phyloP scores from a whole-genome alignment of 2,797 vertebrate species.

The Leucoraja ocellata region DNA sequence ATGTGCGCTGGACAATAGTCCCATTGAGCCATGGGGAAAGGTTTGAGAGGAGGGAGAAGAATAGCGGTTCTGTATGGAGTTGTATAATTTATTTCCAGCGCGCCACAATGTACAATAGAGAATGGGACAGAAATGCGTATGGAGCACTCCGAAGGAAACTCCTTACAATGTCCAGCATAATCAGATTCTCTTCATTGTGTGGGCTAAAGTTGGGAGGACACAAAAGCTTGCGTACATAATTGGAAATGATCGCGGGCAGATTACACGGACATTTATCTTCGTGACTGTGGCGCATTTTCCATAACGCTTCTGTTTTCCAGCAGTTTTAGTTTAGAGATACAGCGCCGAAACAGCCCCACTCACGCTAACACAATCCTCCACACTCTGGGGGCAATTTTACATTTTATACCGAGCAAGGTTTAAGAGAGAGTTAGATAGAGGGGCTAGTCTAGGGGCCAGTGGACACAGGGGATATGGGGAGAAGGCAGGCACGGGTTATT shows the following conservation, averaged over 20 bases:
- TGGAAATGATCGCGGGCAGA: too few species aligned
- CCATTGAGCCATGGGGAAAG: constrained; percentile 44
- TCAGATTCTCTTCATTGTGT: constrained; percentile 3
- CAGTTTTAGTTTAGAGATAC: too few species aligned
- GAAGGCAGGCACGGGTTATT: too few species aligned
- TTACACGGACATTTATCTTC: not conserved
- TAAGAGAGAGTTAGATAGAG: too few species aligned
- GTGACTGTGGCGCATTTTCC: not conserved
- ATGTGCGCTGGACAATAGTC: not conserved
- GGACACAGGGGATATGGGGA: too few species aligned
- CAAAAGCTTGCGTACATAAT: constrained; percentile 2
- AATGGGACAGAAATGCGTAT: constrained; percentile 10
- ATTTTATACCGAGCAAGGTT: too few species aligned
- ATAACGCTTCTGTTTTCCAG: too few species aligned
- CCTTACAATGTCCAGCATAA: not conserved
- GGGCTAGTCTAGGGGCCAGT: too few species aligned
- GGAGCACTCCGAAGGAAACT: constrained; percentile 8
- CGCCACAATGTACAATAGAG: constrained; percentile 58
- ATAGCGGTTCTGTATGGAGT: constrained; percentile 54
- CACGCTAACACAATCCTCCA: too few species aligned
- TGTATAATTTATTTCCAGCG: constrained; percentile 54
- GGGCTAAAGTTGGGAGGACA: not conserved
- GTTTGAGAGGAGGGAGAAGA: constrained; percentile 48
- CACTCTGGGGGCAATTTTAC: too few species aligned
- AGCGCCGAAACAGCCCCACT: too few species aligned